These are phyloP conservation scores for Lamellibrachia columna DNA, from an alignment of 2,888 invertebrate genomes.

Conservation along the genomic window DNA sequence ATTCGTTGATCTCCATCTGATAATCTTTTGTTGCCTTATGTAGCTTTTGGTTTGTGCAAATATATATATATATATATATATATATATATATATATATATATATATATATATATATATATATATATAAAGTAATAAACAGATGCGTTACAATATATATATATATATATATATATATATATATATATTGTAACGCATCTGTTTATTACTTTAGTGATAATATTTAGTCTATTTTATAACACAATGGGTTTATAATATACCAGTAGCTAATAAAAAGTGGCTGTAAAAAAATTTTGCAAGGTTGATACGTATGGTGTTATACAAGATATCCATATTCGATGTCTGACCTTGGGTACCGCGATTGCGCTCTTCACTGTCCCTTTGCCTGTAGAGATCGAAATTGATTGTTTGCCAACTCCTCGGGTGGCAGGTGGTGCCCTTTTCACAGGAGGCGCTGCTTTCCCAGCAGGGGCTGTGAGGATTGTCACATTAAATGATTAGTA, in stretches of 20 bases:
- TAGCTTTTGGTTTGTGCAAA: too few species aligned
- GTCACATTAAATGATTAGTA: not conserved
- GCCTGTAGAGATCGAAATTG: not conserved
- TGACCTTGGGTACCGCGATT: not conserved
- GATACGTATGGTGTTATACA: too few species aligned
- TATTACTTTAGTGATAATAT: too few species aligned
- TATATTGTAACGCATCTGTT: not conserved
- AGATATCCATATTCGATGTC: not conserved
- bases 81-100: not conserved
- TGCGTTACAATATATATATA: too few species aligned
- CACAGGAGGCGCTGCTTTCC: slow-evolving; percentile 37
- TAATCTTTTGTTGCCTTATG: too few species aligned
- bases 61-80: too few species aligned
- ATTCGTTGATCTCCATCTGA: too few species aligned
- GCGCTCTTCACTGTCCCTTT: slow-evolving; percentile 25
- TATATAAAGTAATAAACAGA: too few species aligned
- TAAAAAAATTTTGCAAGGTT: too few species aligned
- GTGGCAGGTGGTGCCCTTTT: slow-evolving; percentile 36
- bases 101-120: slow-evolving; percentile 12
- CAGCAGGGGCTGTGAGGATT: slow-evolving; percentile 30
- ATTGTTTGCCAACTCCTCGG: slow-evolving; percentile 41
- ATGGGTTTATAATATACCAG: too few species aligned
- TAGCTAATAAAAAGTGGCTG: too few species aligned
- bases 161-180: not conserved
- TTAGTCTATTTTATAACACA: too few species aligned